Evolutionary conservation across 2,888 invertebrate species (phyloP), one percentile per base, ranked within the genome.

Genomic region (Hedychridium roseum): DNA sequence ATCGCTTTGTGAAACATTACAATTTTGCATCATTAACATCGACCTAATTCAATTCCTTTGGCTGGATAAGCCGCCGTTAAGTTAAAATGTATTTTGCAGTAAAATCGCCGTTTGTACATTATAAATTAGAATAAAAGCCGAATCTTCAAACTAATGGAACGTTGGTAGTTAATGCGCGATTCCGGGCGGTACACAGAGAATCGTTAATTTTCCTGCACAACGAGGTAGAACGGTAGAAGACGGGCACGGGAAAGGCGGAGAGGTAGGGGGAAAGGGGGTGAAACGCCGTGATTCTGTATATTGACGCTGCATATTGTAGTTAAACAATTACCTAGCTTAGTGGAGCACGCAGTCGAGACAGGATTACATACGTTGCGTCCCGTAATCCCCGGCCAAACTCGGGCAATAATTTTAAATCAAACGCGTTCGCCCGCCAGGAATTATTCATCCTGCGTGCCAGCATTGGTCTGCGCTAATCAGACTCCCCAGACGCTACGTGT

Each of bases 341-440:
- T 50, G 27, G 30, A 39, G 26, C 45, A 43, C 39, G 44, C 41
- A 40, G 16, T 28, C 36, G 38, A 23, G 34, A 37, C 49, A 39
- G 49, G 50, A 44, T 55, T 53, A 50, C 43, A 70, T 69, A 66
- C 58, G 61, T 50, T 40, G 55, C 54, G 56, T 46, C 45, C 55
- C 53, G 58, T 70, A 69, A 70, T 69, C 65, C 68, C 53, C 50
- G 43, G 63, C 66, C 61, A 66, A 69, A 69, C 66, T 63, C 58
- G 52, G 54, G 68, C 68, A 63, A 69, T 70, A 71, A 71, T 71
- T 70, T 70, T 68, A 59, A 71, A 70, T 69, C 71, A 71, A 71
- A 70, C 60, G 63, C 57, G 63, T 42, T 52, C 51, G 57, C 57
- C 53, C n/a, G n/a, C 44, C 54, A 57, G 52, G 65, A 68, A 68